Conservation (phyloP, 2,797 vertebrate genomes). For the Tragopan temminckii region DNA sequence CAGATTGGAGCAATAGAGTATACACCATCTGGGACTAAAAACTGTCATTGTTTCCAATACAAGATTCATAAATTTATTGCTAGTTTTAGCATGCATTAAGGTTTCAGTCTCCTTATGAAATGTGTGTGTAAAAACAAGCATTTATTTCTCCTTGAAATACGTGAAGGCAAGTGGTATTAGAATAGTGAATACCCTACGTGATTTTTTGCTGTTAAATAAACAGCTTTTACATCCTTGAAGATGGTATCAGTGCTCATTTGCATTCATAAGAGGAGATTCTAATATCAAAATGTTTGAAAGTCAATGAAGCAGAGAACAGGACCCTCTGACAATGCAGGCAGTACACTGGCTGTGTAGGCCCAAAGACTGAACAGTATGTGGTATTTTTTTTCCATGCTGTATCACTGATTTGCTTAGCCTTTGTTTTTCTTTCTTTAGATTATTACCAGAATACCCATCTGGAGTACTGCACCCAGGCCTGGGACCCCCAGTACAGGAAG, state of each 20-base stretch:
- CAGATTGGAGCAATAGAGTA: neutral
- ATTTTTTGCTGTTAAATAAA: neutral
- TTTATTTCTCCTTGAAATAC: neutral
- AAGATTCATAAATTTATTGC: neutral
- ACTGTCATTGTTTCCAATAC: neutral
- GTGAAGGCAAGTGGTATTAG: neutral
- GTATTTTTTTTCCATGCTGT: neutral
- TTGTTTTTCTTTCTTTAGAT: neutral
- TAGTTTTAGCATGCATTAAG: neutral
- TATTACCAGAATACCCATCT: neutral
- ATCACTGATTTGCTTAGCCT: neutral
- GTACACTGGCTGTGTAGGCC: neutral
- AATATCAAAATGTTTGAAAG: neutral
- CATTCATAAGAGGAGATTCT: neutral
- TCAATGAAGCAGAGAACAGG: neutral
- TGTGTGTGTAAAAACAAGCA: neutral
- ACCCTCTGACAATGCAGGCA: neutral
- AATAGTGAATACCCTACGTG: neutral
- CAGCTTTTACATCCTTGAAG: neutral
- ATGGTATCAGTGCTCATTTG: neutral
- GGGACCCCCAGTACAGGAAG: no score
- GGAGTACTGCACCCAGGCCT: no score
- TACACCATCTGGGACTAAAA: neutral
- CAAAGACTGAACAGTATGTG: neutral
- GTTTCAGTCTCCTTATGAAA: neutral